Percentiles rank a stretch among this genome's conserved stretches.
These are phyloP conservation scores for Microcebus tavaratra DNA, from an alignment of 2,113 vertebrate genomes.

Conservation along the genomic window DNA sequence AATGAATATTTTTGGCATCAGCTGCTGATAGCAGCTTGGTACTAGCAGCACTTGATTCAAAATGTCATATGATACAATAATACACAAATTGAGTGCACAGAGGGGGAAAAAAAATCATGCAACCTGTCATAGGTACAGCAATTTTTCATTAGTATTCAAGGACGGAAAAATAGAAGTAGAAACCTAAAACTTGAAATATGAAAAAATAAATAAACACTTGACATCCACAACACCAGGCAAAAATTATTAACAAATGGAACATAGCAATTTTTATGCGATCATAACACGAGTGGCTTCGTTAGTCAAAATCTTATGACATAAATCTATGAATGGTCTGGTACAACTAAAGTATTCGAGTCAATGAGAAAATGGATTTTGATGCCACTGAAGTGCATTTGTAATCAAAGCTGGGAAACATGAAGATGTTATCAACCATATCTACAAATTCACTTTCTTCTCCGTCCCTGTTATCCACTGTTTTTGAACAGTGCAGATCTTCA, in stretches of 20 bases:
- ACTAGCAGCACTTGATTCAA: constrained; percentile 62
- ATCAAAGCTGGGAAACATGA: not conserved
- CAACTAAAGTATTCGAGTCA: not conserved
- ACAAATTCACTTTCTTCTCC: not conserved
- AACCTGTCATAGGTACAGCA: not conserved
- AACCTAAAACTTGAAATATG: not conserved
- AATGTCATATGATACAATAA: constrained; percentile 52
- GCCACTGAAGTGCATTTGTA: too few species aligned
- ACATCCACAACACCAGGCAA: not conserved
- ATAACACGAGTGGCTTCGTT: not conserved
- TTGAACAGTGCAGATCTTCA: not conserved
- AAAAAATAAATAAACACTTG: not conserved
- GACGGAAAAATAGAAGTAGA: not conserved
- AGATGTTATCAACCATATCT: not conserved
- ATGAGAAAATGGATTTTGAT: not conserved
- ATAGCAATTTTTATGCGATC: not conserved
- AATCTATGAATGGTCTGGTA: not conserved
- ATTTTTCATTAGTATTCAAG: constrained; percentile 38
- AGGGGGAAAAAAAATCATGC: not conserved
- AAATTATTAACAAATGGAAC: not conserved
- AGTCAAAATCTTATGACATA: not conserved
- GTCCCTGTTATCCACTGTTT: not conserved
- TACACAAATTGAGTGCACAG: constrained; percentile 39
- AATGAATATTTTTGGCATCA: constrained; percentile 75
- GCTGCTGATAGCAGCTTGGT: constrained; percentile 69